Conservation (phyloP, 2,797 vertebrate genomes). For the Fistularia commersonii region DNA sequence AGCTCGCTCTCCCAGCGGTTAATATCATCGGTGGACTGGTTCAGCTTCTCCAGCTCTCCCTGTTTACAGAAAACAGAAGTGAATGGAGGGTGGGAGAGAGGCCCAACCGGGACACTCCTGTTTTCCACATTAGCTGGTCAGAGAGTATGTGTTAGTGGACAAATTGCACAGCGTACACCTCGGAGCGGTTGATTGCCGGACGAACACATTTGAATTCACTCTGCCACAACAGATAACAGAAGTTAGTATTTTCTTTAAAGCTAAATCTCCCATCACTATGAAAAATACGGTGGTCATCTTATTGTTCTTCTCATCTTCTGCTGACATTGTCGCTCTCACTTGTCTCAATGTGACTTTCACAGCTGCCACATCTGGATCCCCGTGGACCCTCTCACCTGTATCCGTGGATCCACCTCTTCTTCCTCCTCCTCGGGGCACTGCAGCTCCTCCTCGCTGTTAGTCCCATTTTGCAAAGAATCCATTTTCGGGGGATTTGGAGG, state of each 20-base stretch:
- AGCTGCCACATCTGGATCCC: slow-evolving; percentile 19
- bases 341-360: slow-evolving; percentile 7
- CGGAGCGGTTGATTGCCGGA: too few species aligned
- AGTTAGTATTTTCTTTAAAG: too few species aligned
- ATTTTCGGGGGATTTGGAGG: slow-evolving; percentile 40
- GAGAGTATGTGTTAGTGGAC: too few species aligned
- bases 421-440: slow-evolving; percentile 68
- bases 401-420: slow-evolving; percentile 91
- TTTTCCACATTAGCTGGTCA: too few species aligned
- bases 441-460: slow-evolving; percentile 61
- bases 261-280: too few species aligned
- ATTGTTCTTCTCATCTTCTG: too few species aligned
- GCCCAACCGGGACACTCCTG: too few species aligned
- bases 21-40: slow-evolving; percentile 96
- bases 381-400: slow-evolving; percentile 78
- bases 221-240: too few species aligned
- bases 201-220: too few species aligned
- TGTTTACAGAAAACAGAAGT: slow-evolving; percentile 65
- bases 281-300: too few species aligned
- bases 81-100: slow-evolving; percentile 11
- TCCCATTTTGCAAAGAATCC: slow-evolving; percentile 66
- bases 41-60: slow-evolving; percentile 95
- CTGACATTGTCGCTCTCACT: too few species aligned
- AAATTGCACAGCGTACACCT: too few species aligned
- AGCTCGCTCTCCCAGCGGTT: slow-evolving; percentile 95